A percentile compares a stretch with the other conserved stretches of the same genome.
Conservation (phyloP, 2,113 vertebrate genomes). For the Pimephales promelas region DNA sequence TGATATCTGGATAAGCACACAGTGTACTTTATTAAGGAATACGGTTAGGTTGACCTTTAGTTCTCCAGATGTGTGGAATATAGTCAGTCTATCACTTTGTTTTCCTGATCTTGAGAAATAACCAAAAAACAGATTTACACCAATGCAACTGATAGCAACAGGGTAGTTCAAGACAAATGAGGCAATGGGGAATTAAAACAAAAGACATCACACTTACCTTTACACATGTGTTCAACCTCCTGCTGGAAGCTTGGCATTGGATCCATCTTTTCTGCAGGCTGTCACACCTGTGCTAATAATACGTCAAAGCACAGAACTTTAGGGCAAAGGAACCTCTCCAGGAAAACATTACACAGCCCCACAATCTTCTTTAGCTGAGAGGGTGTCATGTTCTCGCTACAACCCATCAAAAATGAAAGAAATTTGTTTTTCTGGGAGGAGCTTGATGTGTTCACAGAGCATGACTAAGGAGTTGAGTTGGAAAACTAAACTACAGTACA, state of each 20-base stretch:
- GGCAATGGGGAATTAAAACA: neutral
- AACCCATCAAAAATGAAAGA: neutral
- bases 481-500: constrained; percentile 4
- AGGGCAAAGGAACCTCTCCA: neutral
- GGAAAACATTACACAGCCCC: constrained; percentile 8
- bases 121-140: constrained; percentile 29
- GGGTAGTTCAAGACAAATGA: neutral
- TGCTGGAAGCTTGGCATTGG: neutral
- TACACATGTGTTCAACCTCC: neutral
- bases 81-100: constrained; percentile 12
- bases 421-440: neutral
- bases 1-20: neutral
- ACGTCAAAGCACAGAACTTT: neutral
- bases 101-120: constrained; percentile 1
- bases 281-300: constrained; percentile 18
- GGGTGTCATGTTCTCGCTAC: neutral
- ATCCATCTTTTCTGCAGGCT: neutral
- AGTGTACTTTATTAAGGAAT: neutral
- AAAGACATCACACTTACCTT: neutral
- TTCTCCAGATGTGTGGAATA: constrained; percentile 10
- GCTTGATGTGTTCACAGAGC: neutral
- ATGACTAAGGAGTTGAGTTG: neutral
- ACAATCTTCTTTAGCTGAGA: constrained; percentile 7
- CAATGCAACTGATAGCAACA: neutral
- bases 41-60: neutral